phyloP scores from a whole-genome alignment of 2,888 invertebrate species.

The Aromia moschata region DNA sequence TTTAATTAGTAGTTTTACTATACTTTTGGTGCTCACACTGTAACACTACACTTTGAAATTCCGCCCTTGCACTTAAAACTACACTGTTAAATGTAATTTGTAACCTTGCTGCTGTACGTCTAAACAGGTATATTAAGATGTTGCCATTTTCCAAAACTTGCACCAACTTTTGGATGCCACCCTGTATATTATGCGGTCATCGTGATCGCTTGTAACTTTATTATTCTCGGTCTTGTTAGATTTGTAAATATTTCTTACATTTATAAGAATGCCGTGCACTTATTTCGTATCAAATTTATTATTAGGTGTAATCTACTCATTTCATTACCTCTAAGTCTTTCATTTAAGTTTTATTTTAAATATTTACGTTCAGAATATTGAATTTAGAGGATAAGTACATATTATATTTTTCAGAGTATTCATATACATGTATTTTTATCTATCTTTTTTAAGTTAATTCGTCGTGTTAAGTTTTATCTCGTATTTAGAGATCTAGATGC shows the following conservation, averaged over 20 bases:
- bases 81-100: too few species aligned
- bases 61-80: too few species aligned
- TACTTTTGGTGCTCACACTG: too few species aligned
- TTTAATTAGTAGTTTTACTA: too few species aligned
- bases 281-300: conserved; percentile 38
- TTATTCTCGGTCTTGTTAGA: conserved; percentile 24
- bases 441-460: conserved; percentile 47
- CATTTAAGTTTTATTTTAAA: conserved; percentile 44
- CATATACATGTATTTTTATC: conserved; percentile 59
- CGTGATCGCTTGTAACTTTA: conserved; percentile 40
- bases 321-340: conserved; percentile 56
- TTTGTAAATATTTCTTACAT: conserved; percentile 42
- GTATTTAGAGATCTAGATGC: conserved; percentile 39
- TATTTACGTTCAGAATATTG: conserved; percentile 31
- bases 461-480: conserved; percentile 47
- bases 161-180: too few species aligned
- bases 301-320: conserved; percentile 44
- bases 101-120: too few species aligned
- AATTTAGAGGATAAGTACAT: conserved; percentile 53
- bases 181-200: conserved; percentile 26
- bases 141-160: too few species aligned
- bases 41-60: too few species aligned
- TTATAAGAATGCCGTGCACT: conserved; percentile 41
- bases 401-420: conserved; percentile 62
- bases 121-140: too few species aligned